These are phyloP conservation scores for Gyps fulvus DNA, from an alignment of 2,113 vertebrate species.

Conservation along the genomic window DNA sequence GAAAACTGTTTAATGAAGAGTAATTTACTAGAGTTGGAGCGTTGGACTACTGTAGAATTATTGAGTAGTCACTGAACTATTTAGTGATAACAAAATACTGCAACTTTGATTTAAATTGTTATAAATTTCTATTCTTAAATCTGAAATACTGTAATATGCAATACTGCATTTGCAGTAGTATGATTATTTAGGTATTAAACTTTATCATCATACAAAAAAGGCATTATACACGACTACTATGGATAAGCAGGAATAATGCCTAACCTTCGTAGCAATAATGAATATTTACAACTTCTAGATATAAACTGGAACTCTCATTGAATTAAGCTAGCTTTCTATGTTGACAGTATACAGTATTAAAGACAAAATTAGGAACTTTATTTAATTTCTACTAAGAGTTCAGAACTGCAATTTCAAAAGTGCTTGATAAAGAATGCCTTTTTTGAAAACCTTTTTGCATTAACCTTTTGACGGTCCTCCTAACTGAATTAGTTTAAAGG, in stretches of 20 bases:
- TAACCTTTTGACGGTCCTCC: slow-evolving; percentile 11
- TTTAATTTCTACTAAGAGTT: slow-evolving; percentile 41
- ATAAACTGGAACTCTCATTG: background rate
- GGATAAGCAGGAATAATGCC: background rate
- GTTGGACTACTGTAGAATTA: background rate
- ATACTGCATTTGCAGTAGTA: background rate
- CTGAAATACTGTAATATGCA: background rate
- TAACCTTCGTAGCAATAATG: background rate
- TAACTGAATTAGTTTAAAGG: background rate
- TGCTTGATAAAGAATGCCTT: slow-evolving; percentile 27
- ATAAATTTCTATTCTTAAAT: background rate
- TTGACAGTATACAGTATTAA: background rate
- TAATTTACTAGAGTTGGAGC: background rate
- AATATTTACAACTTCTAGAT: background rate
- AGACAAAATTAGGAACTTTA: slow-evolving; percentile 44
- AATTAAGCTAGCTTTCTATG: background rate
- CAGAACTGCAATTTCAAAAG: slow-evolving; percentile 42
- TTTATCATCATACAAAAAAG: background rate
- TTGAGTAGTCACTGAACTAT: background rate
- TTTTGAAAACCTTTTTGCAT: slow-evolving; percentile 33
- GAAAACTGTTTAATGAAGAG: background rate
- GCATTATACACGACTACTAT: background rate
- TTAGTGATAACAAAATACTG: background rate
- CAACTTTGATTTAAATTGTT: background rate
- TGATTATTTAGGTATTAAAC: background rate